phyloP scores from a whole-genome alignment of 30 jellyfish, hydroid and myxozoan genomes.

The Mastigias papua region DNA sequence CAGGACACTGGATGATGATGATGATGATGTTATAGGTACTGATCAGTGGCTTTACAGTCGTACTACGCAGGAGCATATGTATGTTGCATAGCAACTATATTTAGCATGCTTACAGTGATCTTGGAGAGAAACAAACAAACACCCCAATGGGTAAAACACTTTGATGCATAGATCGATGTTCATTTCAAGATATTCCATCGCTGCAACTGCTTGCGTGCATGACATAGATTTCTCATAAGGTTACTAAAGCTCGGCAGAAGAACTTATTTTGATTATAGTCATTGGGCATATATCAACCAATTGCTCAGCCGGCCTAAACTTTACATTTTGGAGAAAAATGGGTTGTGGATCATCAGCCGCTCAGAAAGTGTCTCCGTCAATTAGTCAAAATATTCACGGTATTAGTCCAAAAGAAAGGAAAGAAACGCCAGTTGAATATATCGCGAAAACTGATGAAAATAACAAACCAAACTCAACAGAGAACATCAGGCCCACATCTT shows the following conservation, averaged over 20 bases:
- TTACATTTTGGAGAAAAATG: conserved; percentile 11
- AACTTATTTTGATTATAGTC: too few relatives aligned
- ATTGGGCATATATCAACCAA: too few relatives aligned
- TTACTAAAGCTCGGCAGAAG: too few relatives aligned
- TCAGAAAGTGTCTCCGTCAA: conserved; percentile 55
- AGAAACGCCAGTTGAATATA: conserved; percentile 8
- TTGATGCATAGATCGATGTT: neutral
- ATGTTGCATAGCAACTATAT: conserved; percentile 22
- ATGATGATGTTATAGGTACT: too few relatives aligned
- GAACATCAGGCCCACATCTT: conserved; percentile 28
- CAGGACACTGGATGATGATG: too few relatives aligned
- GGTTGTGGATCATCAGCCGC: conserved; percentile 76
- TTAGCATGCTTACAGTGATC: conserved; percentile 40
- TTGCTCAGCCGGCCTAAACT: neutral
- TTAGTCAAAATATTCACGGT: neutral
- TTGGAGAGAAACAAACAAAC: conserved; percentile 54
- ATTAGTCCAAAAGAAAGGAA: conserved; percentile 30
- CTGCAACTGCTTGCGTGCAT: neutral
- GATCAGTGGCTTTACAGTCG: too few relatives aligned
- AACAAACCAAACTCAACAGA: conserved; percentile 24
- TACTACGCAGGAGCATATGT: conserved; percentile 41
- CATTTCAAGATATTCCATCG: neutral
- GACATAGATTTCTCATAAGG: too few relatives aligned
- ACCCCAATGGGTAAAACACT: neutral
- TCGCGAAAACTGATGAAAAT: conserved; percentile 16